Evolutionary conservation across 1,140 invertebrate genomes (phyloP).

Genomic region (Diorhabda sublineata): DNA sequence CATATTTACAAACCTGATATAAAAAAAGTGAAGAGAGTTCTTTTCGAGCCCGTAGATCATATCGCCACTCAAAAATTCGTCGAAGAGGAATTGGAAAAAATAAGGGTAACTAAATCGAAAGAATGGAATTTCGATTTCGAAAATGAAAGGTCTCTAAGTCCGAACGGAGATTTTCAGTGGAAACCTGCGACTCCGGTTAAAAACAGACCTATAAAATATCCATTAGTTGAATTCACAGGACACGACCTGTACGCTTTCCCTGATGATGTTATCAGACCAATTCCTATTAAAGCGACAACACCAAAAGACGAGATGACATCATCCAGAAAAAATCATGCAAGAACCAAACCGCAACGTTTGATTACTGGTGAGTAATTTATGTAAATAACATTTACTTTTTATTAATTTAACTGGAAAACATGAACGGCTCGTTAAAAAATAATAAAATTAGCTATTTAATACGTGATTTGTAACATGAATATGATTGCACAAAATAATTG

Average conservation of each 20-base stretch:
- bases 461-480: too few species aligned
- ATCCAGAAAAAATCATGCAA: slow-evolving; percentile 1
- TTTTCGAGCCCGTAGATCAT: slow-evolving; percentile 47
- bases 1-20: slow-evolving; percentile 26
- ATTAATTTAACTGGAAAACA: background rate
- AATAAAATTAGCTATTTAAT: too few species aligned
- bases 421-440: background rate
- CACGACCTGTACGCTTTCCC: slow-evolving; percentile 13
- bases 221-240: slow-evolving; percentile 4
- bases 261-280: slow-evolving; percentile 10
- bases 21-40: slow-evolving; percentile 41
- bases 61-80: slow-evolving; percentile 46
- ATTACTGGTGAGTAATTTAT: slow-evolving; percentile 18
- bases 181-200: slow-evolving; percentile 30
- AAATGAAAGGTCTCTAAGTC: slow-evolving; percentile 35
- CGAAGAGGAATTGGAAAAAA: slow-evolving; percentile 41
- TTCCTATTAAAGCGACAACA: slow-evolving; percentile 5
- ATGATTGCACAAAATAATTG: too few species aligned
- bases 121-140: slow-evolving; percentile 49
- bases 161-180: slow-evolving; percentile 35
- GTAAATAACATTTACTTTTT: background rate
- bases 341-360: slow-evolving; percentile 13
- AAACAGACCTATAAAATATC: background rate
- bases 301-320: slow-evolving; percentile 6
- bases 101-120: slow-evolving; percentile 35